phyloP scores from a whole-genome alignment of 1,140 invertebrate genomes.

The Drosophila orena region DNA sequence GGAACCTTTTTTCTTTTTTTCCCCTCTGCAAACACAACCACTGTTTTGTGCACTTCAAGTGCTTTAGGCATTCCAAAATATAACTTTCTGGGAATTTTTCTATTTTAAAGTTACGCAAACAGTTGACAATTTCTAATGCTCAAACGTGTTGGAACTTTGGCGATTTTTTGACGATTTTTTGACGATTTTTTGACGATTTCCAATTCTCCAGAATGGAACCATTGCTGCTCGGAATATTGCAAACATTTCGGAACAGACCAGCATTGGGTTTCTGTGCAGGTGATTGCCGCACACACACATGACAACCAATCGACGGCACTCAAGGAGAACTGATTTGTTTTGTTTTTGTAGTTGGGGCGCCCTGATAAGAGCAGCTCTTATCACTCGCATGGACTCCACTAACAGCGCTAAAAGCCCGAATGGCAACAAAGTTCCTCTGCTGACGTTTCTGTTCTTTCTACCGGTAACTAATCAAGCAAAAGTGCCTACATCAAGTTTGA shows the following conservation, averaged over 20 bases:
- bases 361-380: constrained; percentile 38
- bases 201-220: too few relatives aligned
- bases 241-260: background rate
- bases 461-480: constrained; percentile 62
- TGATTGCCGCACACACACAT: constrained; percentile 33
- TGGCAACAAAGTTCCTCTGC: constrained; percentile 16
- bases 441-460: constrained; percentile 11
- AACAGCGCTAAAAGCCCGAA: background rate
- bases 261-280: background rate
- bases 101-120: too few relatives aligned
- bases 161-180: too few relatives aligned
- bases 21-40: background rate
- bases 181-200: too few relatives aligned
- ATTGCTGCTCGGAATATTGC: too few relatives aligned
- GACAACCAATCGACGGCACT: constrained; percentile 37
- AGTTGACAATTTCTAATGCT: too few relatives aligned
- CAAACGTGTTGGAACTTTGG: too few relatives aligned
- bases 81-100: too few relatives aligned
- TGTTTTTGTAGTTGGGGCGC: constrained; percentile 12
- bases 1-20: constrained; percentile 8
- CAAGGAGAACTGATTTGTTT: constrained; percentile 60
- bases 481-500: constrained; percentile 67
- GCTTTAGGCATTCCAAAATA: too few relatives aligned
- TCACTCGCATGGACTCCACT: constrained; percentile 10
- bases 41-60: background rate